Evolutionary conservation across 2,113 vertebrate species (phyloP).

Genomic region (Pheucticus melanocephalus): DNA sequence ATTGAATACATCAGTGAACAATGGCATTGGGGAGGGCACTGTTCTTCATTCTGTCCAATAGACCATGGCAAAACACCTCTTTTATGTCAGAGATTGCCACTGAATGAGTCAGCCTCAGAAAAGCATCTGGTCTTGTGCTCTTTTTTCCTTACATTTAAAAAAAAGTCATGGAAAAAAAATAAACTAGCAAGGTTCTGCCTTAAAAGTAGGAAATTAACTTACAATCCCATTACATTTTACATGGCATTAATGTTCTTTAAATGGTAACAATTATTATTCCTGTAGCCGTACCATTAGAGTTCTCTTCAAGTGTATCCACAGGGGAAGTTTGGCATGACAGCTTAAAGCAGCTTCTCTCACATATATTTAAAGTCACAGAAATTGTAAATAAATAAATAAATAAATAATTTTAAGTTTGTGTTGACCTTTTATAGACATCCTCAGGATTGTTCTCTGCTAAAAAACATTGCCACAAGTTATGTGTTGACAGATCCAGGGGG

Average conservation of each 20-base stretch:
- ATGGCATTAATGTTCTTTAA: not conserved
- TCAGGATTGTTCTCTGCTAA: not conserved
- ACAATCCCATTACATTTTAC: not conserved
- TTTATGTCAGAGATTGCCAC: not conserved
- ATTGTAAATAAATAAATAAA: not conserved
- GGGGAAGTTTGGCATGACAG: not conserved
- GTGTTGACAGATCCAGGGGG: not conserved
- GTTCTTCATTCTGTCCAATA: slow-evolving; percentile 15
- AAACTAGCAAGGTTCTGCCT: not conserved
- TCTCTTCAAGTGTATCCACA: not conserved
- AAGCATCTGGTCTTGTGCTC: not conserved
- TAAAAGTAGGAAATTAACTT: not conserved
- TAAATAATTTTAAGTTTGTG: not conserved
- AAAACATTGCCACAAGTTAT: not conserved
- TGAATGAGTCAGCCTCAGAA: not conserved
- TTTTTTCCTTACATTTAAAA: not conserved
- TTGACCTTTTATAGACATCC: not conserved
- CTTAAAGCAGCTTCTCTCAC: not conserved
- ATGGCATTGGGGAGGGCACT: not conserved
- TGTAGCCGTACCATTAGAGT: not conserved
- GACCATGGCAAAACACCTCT: slow-evolving; percentile 20
- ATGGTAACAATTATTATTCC: not conserved
- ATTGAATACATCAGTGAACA: slow-evolving; percentile 40
- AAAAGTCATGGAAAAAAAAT: not conserved
- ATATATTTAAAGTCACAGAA: not conserved